Evolutionary conservation across 2,888 invertebrate genomes (phyloP), one percentile per base, ranked within the genome.

Genomic region (Dorcus hopei): DNA sequence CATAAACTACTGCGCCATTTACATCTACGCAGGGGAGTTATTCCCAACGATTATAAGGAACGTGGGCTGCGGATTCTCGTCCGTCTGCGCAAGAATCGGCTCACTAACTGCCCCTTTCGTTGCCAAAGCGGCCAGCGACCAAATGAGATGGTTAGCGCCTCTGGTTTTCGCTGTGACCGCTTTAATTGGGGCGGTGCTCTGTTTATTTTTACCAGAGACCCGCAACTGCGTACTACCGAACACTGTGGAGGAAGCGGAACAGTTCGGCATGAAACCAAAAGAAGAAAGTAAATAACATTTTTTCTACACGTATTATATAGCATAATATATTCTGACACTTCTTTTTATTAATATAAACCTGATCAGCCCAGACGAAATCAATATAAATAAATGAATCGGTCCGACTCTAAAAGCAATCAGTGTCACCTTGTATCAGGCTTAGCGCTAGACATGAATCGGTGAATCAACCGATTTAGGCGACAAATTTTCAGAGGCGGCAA

Each of bases 31-130:
- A 0, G 92, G 93, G 0, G 95, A 95, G 78, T 76, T 94, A 9
- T 95, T 93, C 74, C 95, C 95, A 0, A 95, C 95, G 0, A 89
- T 93, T 2, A 88, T 94, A 0, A 83, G 95, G 33, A 95, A 94
- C 72, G 87, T 90, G 41, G 95, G 93, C 0, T 87, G 95, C 56
- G 95, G 95, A 0, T 81, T 90, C 3, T 88, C 92, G 26, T 95
- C 94, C 0, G 91, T 93, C 80, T 85, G 89, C 59, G 94, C 94
- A 0, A 84, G 95, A 69, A 79, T 94, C 58, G 95, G 95, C 5
- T 93, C 93, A 0, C 91, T 95, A 83, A 68, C 88, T 3, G 92
- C 95, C 0, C 94, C 95, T 0, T 91, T 91, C 69, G 85, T 95
- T 2, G 88, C 90, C 1, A 84, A 87, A n/a, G 73, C 26, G 3